Evolutionary conservation across 2,113 vertebrate genomes (phyloP), one percentile per base, ranked within the genome.

Genomic region (Chloropsis cyanopogon): DNA sequence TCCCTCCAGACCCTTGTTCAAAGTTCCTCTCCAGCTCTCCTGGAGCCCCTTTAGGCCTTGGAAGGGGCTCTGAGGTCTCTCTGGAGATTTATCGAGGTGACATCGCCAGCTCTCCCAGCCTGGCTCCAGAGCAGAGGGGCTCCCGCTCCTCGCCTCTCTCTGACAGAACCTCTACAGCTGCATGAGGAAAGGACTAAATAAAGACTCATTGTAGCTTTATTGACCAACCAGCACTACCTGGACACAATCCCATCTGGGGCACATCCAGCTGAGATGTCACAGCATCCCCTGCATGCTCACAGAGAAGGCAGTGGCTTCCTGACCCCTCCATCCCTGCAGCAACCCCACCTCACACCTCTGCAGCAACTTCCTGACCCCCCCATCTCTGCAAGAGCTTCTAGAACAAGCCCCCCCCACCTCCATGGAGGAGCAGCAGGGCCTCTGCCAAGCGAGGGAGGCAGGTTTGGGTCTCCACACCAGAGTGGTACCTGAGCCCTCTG

Each of bases 141-240:
- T 52, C 52, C 26, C 0, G 2, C 31, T 65, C 31, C 59, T 68
- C 28, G 5, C 35, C 14, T 6, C 47, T 46, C 42, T 50, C 46
- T n/a, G 54, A 53, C 41, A 86, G 41, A 52, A 44, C 9, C 16
- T 28, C 68, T 73, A 33, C 56, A 37, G 5, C 22, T n/a, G 23
- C 1, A 16, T 18, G 69, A 33, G 54, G 12, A 68, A 49, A 49
- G 49, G 41, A 28, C 35, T 41, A 21, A 60, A 70, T 53, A 35
- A 39, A 57, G 31, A 28, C 90, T 80, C 81, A 72, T 31, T 85
- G 80, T 33, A 29, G 84, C 77, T 97, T 97, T 97, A 96, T 59
- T 96, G 88, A 88, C 63, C 54, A 44, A 29, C 52, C 29, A 86
- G 78, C 7, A 17, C 26, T 81, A 65, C 94, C 66, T 69, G 73